Percentiles rank a stretch among this genome's conserved stretches.
Conservation (phyloP, 2,113 vertebrate species). For the Miniopterus natalensis region DNA sequence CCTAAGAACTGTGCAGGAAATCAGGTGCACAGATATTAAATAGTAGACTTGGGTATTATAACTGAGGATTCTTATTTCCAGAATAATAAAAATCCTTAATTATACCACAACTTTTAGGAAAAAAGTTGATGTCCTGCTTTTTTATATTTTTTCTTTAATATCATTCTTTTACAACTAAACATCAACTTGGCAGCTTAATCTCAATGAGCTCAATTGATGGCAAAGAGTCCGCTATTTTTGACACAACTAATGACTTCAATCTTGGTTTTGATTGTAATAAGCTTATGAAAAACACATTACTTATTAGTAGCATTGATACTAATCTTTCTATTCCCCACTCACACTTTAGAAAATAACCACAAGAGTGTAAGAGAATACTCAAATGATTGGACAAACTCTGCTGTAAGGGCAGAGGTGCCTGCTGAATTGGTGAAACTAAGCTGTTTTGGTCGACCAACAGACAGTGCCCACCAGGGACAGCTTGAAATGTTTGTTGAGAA, state of each 20-base stretch:
- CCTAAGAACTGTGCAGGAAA: background rate
- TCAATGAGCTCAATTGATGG: background rate
- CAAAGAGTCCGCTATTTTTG: constrained; percentile 12
- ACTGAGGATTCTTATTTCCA: background rate
- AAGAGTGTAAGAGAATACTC: background rate
- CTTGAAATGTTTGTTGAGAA: background rate
- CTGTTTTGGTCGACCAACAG: background rate
- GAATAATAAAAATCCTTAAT: constrained; percentile 32
- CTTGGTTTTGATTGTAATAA: constrained; percentile 54
- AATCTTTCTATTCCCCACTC: background rate
- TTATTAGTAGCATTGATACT: background rate
- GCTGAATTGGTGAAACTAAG: background rate
- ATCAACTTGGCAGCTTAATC: background rate
- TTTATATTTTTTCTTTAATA: constrained; percentile 39
- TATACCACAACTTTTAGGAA: background rate
- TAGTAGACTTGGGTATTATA: background rate
- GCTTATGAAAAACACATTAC: background rate
- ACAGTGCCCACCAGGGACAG: background rate
- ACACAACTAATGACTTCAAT: background rate
- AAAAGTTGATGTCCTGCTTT: background rate
- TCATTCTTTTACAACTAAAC: background rate
- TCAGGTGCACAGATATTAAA: background rate
- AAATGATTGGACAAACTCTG: background rate
- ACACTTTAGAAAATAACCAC: constrained; percentile 31
- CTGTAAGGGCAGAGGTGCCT: background rate